phyloP scores from a whole-genome alignment of 2,888 invertebrate species.

The Phorcus lineatus region DNA sequence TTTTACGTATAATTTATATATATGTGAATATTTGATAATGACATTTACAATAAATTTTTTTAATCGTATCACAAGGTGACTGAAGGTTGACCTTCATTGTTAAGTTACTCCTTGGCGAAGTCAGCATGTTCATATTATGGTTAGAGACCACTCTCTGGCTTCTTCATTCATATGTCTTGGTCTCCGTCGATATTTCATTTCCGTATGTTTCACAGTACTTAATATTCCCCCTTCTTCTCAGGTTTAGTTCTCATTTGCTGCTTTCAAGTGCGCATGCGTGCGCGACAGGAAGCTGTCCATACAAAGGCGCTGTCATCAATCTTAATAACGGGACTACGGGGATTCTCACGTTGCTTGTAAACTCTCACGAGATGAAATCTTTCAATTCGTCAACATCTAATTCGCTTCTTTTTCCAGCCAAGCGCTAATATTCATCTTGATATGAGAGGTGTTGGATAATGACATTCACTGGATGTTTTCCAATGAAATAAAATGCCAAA shows the following conservation, averaged over 20 bases:
- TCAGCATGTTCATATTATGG: too few species aligned
- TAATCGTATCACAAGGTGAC: too few species aligned
- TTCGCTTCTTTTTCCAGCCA: not conserved
- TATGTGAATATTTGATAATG: too few species aligned
- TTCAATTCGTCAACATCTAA: not conserved
- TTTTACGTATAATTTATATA: too few species aligned
- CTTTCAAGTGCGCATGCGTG: not conserved
- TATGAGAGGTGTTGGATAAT: not conserved
- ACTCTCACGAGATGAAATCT: conserved; percentile 1
- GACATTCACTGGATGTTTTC: not conserved
- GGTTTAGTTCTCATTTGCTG: conserved; percentile 2
- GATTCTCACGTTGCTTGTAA: not conserved
- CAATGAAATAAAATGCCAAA: too few species aligned
- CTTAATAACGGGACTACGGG: not conserved
- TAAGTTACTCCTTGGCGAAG: too few species aligned
- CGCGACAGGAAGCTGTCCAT: conserved; percentile 11
- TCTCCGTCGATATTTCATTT: conserved; percentile 6
- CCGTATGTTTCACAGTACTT: not conserved
- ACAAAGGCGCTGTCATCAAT: conserved; percentile 3
- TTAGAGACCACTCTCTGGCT: too few species aligned
- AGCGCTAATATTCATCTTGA: not conserved
- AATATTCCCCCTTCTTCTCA: not conserved
- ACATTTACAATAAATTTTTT: too few species aligned
- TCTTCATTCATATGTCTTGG: not conserved
- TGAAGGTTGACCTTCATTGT: too few species aligned